Conservation (phyloP, 1,140 invertebrate genomes). For the Augochlora pura region DNA sequence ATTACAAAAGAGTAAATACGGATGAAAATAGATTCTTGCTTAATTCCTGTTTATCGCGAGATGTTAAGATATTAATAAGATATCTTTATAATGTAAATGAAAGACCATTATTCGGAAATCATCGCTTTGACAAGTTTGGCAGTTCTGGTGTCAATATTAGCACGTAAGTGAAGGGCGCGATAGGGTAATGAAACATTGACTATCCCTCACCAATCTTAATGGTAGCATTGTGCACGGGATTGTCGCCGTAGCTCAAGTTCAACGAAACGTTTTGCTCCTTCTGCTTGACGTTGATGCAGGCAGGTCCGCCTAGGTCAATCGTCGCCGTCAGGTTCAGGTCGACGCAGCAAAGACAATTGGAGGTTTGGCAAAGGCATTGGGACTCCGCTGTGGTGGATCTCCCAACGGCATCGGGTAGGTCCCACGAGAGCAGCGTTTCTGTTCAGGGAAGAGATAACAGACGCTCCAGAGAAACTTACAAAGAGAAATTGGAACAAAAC, state of each 20-base stretch:
- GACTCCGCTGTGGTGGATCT: slow-evolving; percentile 73
- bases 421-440: slow-evolving; percentile 75
- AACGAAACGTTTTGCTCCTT: slow-evolving; percentile 79
- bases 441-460: slow-evolving; percentile 40
- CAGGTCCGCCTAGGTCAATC: slow-evolving; percentile 79
- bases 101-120: too few relatives aligned
- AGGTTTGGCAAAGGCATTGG: slow-evolving; percentile 77
- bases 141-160: too few relatives aligned
- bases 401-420: slow-evolving; percentile 68
- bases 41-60: too few relatives aligned
- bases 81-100: too few relatives aligned
- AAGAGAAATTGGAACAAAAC: slow-evolving; percentile 62
- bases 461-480: slow-evolving; percentile 56
- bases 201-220: slow-evolving; percentile 76
- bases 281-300: slow-evolving; percentile 80
- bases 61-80: too few relatives aligned
- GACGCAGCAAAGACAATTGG: slow-evolving; percentile 77
- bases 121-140: too few relatives aligned
- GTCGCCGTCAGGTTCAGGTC: slow-evolving; percentile 77
- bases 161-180: too few relatives aligned
- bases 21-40: too few relatives aligned
- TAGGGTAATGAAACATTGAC: not conserved
- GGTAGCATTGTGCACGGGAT: slow-evolving; percentile 79
- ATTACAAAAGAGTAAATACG: too few relatives aligned
- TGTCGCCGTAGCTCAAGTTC: slow-evolving; percentile 80